Evolutionary conservation across 2,797 vertebrate genomes (phyloP).

Genomic region (Catamblyrhynchus diadema): DNA sequence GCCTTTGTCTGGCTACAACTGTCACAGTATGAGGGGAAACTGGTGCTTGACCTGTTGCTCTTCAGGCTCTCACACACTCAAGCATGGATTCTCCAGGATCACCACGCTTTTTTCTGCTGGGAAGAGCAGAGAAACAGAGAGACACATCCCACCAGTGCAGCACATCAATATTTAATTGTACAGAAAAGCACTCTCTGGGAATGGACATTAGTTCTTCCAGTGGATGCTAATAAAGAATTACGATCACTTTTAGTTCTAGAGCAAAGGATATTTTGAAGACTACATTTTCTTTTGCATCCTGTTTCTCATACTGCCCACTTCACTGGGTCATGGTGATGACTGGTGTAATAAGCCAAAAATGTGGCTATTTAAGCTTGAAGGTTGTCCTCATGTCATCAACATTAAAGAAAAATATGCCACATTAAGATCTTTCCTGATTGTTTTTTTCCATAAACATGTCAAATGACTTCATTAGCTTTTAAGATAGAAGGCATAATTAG

Average conservation of each 20-base stretch:
- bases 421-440: background rate
- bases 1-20: background rate
- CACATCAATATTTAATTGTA: background rate
- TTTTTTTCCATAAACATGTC: slow-evolving; percentile 34
- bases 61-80: background rate
- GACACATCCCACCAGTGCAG: background rate
- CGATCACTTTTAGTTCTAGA: background rate
- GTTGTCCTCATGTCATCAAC: background rate
- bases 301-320: background rate
- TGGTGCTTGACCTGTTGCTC: background rate
- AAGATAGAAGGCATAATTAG: background rate
- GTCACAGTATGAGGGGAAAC: background rate
- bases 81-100: background rate
- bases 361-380: background rate
- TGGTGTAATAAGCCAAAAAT: background rate
- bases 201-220: background rate
- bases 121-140: background rate
- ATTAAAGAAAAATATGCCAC: background rate
- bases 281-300: background rate
- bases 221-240: background rate
- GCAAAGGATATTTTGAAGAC: background rate
- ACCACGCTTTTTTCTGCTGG: background rate
- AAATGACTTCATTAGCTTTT: background rate
- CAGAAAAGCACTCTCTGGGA: background rate
- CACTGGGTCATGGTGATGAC: background rate